Evolutionary conservation across 2,797 vertebrate genomes (phyloP).

Genomic region (Scolopax rusticola): DNA sequence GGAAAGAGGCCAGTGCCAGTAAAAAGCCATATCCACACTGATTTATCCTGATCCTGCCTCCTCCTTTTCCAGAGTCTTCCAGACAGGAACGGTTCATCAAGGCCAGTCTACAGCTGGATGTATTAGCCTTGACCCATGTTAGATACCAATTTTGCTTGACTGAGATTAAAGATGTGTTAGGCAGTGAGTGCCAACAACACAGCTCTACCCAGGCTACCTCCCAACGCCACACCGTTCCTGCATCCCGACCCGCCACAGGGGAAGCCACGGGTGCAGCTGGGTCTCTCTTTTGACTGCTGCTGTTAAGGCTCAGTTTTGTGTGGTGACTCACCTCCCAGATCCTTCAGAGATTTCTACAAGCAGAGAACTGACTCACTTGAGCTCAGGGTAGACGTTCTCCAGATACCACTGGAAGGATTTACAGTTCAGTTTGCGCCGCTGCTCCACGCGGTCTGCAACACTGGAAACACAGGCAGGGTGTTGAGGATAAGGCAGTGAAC

Average conservation of each 20-base stretch:
- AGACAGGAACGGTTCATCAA: neutral
- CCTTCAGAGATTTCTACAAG: neutral
- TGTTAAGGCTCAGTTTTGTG: neutral
- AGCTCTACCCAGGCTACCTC: neutral
- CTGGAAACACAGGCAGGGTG: conserved; percentile 76
- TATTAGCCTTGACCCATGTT: neutral
- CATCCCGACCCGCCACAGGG: neutral
- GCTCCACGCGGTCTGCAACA: conserved; percentile 88
- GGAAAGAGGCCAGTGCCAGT: neutral
- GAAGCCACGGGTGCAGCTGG: neutral
- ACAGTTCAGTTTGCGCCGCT: conserved; percentile 92
- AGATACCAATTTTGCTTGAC: neutral
- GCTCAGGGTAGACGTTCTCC: conserved; percentile 96
- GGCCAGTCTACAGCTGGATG: neutral
- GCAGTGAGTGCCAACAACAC: neutral
- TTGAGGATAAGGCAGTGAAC: conserved; percentile 20
- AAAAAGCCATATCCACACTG: neutral
- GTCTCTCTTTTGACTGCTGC: neutral
- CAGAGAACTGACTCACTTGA: conserved; percentile 85
- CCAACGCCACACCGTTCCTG: neutral
- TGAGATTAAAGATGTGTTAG: neutral
- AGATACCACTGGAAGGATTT: conserved; percentile 99
- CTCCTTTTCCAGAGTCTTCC: neutral
- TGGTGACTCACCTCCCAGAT: neutral
- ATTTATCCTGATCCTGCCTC: neutral